Base-by-base conservation (phyloP, 2,113 vertebrate species). In the Tetrax tetrax region DNA sequence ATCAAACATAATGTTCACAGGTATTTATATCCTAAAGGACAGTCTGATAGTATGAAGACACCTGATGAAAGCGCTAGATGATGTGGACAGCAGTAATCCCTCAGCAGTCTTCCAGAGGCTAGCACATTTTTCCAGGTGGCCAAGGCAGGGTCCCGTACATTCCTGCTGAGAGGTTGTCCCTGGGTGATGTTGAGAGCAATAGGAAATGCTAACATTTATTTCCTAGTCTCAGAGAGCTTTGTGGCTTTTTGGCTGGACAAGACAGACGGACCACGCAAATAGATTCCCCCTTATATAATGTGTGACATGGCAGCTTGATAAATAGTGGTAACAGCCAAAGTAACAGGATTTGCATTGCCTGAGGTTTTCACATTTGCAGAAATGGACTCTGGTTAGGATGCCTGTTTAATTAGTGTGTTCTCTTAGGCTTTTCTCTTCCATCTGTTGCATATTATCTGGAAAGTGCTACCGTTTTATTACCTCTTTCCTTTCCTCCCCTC, bases 11-110 rank as follows among this genome's bases (percentile, higher is more conserved):
- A 20, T 10, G 15, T 24, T 71, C 80, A 22, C 19, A 59, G 51
- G 9, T n/a, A 22, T 10, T 56, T 82, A 47, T 57, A 29, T 82
- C 85, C 41, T 17, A 50, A 91, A 69, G 33, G 25, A 69, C 33
- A 25, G 17, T 31, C 21, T 3, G 8, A 5, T 13, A 59, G 8
- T 12, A 9, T 66, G 61, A 68, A 82, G 51, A 23, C 8, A 1
- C 43, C 37, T 45, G 22, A 59, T 2, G 4, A 74, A 33, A 3
- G 2, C 0, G 0, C 5, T 20, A 45, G 27, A 15, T 1, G 2
- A 28, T 35, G 7, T 23, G 31, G 20, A 20, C 47, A 77, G 6
- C 11, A 56, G 63, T 10, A 64, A 59, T 20, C 31, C 50, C 28
- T 90, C 77, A n/a, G 25, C 29, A 51, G 28, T 33, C 35, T 37